phyloP scores from a whole-genome alignment of 2,888 invertebrate genomes.

The Lepidonotus clava region DNA sequence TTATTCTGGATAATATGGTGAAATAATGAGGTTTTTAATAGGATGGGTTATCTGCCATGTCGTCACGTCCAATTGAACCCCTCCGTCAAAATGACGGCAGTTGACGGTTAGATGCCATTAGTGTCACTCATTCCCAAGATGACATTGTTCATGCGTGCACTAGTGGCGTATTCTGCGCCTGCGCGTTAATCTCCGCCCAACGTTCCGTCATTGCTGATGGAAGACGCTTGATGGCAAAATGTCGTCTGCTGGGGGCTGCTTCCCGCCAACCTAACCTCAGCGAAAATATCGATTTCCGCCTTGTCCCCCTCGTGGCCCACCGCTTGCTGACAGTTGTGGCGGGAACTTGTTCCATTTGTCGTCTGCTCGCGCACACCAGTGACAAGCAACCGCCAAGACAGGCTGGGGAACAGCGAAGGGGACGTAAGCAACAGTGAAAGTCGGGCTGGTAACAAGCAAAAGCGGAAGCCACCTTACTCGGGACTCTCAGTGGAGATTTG shows the following conservation, averaged over 20 bases:
- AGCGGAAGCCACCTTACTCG: no score
- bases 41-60: background rate
- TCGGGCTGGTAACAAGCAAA: background rate
- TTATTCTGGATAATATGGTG: no score
- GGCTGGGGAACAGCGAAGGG: background rate
- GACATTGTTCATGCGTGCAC: no score
- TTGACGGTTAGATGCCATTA: no score
- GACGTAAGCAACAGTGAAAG: no score
- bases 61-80: background rate
- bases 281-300: background rate
- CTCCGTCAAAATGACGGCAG: background rate
- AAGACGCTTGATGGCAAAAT: background rate
- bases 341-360: background rate
- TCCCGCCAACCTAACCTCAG: background rate
- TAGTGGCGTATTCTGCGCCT: no score
- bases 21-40: background rate
- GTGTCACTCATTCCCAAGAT: no score
- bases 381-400: background rate
- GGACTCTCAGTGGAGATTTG: no score
- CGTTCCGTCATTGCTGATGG: background rate
- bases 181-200: no score
- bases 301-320: background rate
- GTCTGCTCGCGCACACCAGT: background rate
- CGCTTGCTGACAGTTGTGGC: background rate
- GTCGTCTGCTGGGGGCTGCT: background rate